phyloP scores from a whole-genome alignment of 2,797 vertebrate genomes.

The Helostoma temminkii region DNA sequence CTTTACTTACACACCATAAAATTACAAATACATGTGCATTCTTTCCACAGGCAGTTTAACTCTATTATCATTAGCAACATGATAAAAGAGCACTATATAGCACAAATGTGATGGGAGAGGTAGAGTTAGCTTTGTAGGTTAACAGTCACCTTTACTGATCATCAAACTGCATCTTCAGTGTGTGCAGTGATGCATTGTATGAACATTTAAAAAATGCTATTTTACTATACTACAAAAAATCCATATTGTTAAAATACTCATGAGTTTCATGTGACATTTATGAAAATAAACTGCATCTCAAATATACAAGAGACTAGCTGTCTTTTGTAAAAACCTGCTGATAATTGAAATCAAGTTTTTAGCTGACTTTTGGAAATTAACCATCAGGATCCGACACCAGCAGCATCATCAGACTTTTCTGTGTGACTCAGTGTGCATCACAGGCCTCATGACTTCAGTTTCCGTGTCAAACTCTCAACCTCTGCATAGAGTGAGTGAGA shows the following conservation, averaged over 20 bases:
- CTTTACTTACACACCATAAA: conserved; percentile 26
- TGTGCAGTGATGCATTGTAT: neutral
- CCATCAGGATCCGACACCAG: conserved; percentile 6
- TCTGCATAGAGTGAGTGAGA: conserved; percentile 17
- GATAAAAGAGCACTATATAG: too few species aligned
- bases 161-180: neutral
- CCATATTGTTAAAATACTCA: too few species aligned
- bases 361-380: conserved; percentile 22
- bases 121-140: too few species aligned
- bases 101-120: neutral
- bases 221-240: too few species aligned
- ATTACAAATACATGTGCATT: conserved; percentile 24
- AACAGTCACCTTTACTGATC: neutral
- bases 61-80: neutral
- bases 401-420: conserved; percentile 33
- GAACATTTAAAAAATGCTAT: too few species aligned
- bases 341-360: neutral
- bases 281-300: neutral
- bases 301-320: neutral
- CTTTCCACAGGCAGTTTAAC: conserved; percentile 8
- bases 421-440: conserved; percentile 54
- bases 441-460: conserved; percentile 63
- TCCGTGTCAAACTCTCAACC: conserved; percentile 50
- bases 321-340: neutral
- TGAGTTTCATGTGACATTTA: neutral